Percentiles rank a stretch among this genome's conserved stretches.
Conservation (phyloP, 2,797 vertebrate genomes). For the Monodelphis domestica region DNA sequence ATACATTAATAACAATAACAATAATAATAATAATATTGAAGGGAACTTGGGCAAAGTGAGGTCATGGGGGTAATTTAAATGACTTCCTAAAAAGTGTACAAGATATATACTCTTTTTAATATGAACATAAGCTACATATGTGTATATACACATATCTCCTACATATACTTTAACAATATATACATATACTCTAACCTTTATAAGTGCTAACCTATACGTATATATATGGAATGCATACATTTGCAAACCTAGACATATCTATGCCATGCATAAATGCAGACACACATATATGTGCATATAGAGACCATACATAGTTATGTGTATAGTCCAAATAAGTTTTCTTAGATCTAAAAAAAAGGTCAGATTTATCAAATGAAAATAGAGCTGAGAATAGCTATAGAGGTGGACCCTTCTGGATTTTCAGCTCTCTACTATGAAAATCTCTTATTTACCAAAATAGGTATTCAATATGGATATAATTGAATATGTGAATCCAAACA, state of each 20-base stretch:
- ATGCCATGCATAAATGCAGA: too few relatives aligned
- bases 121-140: too few relatives aligned
- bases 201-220: too few relatives aligned
- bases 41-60: neutral
- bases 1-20: neutral
- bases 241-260: too few relatives aligned
- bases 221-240: neutral
- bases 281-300: neutral
- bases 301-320: neutral
- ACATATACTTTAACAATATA: too few relatives aligned
- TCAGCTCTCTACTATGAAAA: neutral
- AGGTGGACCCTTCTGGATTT: neutral
- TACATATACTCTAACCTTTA: too few relatives aligned
- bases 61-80: neutral
- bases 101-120: too few relatives aligned
- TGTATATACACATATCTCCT: neutral
- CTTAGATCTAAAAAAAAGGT: neutral
- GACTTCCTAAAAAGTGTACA: neutral
- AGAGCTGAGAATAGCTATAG: neutral
- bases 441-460: constrained; percentile 28
- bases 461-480: neutral
- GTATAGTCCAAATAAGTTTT: neutral
- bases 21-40: too few relatives aligned
- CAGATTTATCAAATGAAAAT: neutral
- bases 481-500: neutral